phyloP scores from a whole-genome alignment of 2,888 invertebrate genomes.

The Arenicola marina region DNA sequence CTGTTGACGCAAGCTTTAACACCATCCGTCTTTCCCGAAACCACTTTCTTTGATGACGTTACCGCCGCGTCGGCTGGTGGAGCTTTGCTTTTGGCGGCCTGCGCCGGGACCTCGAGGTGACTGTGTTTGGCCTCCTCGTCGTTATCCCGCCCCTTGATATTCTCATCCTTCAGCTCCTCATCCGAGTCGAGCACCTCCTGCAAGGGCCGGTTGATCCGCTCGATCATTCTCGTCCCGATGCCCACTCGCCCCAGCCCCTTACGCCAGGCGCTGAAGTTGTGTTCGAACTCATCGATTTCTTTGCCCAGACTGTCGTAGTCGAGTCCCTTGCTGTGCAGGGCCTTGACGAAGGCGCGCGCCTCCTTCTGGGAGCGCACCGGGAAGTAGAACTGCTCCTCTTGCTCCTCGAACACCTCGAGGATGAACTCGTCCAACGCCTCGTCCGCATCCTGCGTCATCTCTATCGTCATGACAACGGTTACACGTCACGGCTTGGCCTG shows the following conservation, averaged over 20 bases:
- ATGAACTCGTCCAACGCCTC: constrained; percentile 17
- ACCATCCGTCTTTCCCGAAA: no score
- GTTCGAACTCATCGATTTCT: constrained; percentile 29
- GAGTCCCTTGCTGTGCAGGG: constrained; percentile 24
- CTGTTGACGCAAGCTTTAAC: no score
- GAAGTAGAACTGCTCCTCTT: constrained; percentile 24
- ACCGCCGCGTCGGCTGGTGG: not conserved
- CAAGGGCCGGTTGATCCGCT: constrained; percentile 24
- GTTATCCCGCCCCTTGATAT: not conserved
- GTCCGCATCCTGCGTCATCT: not conserved
- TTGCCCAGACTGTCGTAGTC: constrained; percentile 16
- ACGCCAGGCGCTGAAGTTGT: constrained; percentile 29
- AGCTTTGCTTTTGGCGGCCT: not conserved
- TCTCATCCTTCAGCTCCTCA: constrained; percentile 16
- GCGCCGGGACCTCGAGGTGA: not conserved
- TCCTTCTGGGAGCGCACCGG: constrained; percentile 25
- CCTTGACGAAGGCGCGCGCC: constrained; percentile 28
- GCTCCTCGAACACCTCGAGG: constrained; percentile 31
- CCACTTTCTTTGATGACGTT: not conserved
- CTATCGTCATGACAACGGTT: no score
- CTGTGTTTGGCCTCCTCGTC: not conserved
- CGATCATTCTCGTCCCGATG: constrained; percentile 24
- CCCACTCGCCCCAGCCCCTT: constrained; percentile 23
- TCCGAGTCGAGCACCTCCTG: constrained; percentile 20
- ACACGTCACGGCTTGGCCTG: no score